Evolutionary conservation across 2,113 vertebrate genomes (phyloP), one percentile per base, ranked within the genome.

Genomic region (Semicossyphus pulcher): DNA sequence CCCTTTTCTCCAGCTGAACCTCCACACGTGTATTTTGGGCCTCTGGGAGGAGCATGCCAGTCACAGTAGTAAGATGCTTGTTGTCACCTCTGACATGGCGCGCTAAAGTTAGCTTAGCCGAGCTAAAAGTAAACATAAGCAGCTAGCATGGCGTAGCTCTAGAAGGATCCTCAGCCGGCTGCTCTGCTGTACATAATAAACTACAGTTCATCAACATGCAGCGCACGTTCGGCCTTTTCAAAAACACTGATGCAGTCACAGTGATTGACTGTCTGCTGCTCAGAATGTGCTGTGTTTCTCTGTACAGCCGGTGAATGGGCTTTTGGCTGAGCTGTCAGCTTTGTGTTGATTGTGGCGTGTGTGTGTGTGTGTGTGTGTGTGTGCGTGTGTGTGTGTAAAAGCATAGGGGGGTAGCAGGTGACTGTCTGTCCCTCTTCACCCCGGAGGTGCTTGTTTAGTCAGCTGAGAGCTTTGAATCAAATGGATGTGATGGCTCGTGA

Each of bases 41-140:
- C 37, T 61, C 10, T 58, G 77, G 73, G 73, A 45, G 73, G 69
- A 70, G 63, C 80, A 48, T 57, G 78, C 72, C 73, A 49, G 81
- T 79, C 79, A 62, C 72, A 76, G 80, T 86, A 88, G 83, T 78
- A 86, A 82, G 68, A 87, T 76, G 64, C 83, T 76, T 59, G 57
- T 66, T 85, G 72, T 73, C 76, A 71, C 79, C 62, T 76, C 59
- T 74, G 76, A 83, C 84, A 79, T 64, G 57, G 14, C 42, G 29
- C 51, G 60, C 87, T 89, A 88, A 88, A 91, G 81, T 91, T 91
- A 88, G 81, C 31, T 16, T 72, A 68, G 73, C 79, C 66, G 64
- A 81, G 54, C 83, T 88, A 83, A 81, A 85, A 90, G 78, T 73
- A 86, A 88, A 81, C 72, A 73, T 15, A 21, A 80, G 72, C 81